Conservation (phyloP, 2,113 vertebrate genomes). For the Cisticola juncidis region DNA sequence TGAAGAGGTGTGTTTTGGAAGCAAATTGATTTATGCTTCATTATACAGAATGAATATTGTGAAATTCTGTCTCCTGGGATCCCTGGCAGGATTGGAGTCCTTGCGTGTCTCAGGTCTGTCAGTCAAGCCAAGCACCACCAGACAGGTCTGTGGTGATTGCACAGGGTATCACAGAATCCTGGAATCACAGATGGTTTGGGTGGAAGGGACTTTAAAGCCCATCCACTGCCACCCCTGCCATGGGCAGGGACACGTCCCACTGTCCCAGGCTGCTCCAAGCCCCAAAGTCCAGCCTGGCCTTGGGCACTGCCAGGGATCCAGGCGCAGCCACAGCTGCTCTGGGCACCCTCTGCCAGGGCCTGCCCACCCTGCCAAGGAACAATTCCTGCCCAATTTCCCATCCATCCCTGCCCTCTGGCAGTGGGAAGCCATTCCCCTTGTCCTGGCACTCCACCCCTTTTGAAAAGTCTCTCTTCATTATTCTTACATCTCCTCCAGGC, state of each 20-base stretch:
- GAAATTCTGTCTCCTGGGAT: background rate
- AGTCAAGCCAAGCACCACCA: background rate
- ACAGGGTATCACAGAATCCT: background rate
- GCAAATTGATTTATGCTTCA: background rate
- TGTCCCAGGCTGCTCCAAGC: background rate
- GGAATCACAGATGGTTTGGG: background rate
- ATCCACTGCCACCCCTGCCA: accelerated
- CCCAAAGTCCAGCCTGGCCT: background rate
- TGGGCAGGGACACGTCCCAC: background rate
- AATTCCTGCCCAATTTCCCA: background rate
- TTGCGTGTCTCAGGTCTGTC: background rate
- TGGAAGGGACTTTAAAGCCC: background rate
- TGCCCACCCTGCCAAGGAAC: background rate
- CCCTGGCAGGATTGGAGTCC: background rate
- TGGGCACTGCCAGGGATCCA: background rate
- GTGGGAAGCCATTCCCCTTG: accelerated
- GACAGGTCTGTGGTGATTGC: background rate
- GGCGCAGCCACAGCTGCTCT: background rate
- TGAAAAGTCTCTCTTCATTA: accelerated
- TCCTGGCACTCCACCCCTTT: background rate
- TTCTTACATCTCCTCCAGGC: accelerated
- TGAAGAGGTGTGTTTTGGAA: background rate
- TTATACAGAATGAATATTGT: background rate
- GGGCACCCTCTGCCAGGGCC: background rate
- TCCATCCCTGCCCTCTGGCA: background rate